phyloP scores from a whole-genome alignment of 2,113 vertebrate genomes.

The Takifugu bimaculatus region DNA sequence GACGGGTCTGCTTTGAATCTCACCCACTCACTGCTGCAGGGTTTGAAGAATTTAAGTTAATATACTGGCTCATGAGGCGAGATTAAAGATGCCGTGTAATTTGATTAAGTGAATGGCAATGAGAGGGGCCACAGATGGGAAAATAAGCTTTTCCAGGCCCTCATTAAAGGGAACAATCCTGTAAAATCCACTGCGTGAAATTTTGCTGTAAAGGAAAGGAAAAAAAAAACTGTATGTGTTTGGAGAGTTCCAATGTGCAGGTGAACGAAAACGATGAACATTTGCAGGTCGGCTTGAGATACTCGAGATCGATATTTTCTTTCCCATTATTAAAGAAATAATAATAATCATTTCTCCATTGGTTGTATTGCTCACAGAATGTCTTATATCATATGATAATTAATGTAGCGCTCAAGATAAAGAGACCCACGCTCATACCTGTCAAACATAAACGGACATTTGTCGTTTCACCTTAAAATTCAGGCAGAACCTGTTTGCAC shows the following conservation, averaged over 20 bases:
- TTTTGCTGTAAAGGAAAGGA: slow-evolving; percentile 43
- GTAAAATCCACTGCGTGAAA: slow-evolving; percentile 63
- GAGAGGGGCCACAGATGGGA: slow-evolving; percentile 69
- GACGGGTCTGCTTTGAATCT: slow-evolving; percentile 58
- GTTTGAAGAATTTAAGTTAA: slow-evolving; percentile 68
- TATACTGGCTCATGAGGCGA: slow-evolving; percentile 70
- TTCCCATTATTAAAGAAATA: too few species aligned
- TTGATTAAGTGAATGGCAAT: slow-evolving; percentile 69
- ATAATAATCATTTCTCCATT: too few species aligned
- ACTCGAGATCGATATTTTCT: too few species aligned
- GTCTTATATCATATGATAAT: too few species aligned
- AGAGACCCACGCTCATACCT: too few species aligned
- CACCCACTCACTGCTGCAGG: slow-evolving; percentile 64
- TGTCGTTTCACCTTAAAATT: not conserved
- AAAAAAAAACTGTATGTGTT: slow-evolving; percentile 1
- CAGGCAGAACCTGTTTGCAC: slow-evolving; percentile 9
- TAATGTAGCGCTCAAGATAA: too few species aligned
- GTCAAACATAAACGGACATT: not conserved
- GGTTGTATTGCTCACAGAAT: too few species aligned
- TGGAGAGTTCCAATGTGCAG: slow-evolving; percentile 29
- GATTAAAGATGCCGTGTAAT: slow-evolving; percentile 74
- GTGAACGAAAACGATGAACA: slow-evolving; percentile 28
- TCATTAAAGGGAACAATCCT: slow-evolving; percentile 75
- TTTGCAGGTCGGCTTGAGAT: slow-evolving; percentile 9
- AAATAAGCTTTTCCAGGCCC: slow-evolving; percentile 73